Base-by-base conservation (phyloP, 2,888 invertebrate species). In the Chymomyza amoena region DNA sequence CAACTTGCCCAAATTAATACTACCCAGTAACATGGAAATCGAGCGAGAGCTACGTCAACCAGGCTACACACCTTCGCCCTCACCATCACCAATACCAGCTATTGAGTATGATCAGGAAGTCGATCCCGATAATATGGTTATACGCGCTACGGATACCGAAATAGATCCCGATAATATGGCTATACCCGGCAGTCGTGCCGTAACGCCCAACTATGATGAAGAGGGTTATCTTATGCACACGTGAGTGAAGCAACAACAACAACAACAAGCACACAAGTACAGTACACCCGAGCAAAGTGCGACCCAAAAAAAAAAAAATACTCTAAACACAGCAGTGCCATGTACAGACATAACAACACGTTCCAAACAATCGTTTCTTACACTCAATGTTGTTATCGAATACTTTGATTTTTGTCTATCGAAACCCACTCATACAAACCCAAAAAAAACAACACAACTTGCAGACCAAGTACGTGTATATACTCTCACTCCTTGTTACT, bases 1-100 rank as follows among this genome's bases (percentile, higher is more conserved):
- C 68, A 92, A 92, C 77, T 88, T 91, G 78, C 91, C 91, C 61
- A 91, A 91, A 89, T 85, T 91, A 78, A 91, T 91, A 83, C 82
- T 91, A 83, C 91, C 91, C 81, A 84, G 87, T 76, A 91, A 91
- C 76, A 84, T 86, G 78, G 90, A 84, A 78, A 83, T 90, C 76
- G 87, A 88, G 76, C 80, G 82, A 61, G 78, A 79, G 51, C 64
- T 69, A 60, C 56, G 56, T 9, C 51, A 13, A 32, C 69, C 59
- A 52, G 66, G 61, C 32, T 79, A 78, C 69, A 87, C 90, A 69
- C 91, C 91, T 64, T 90, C 91, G 70, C 91, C 91, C 45, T 87
- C 91, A 59, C 90, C 91, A 70, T 90, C 90, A 66, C 90, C 91
- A 63, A 90, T 88, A 77, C 90, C 89, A 61, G 89, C 79, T 52